A percentile compares a stretch with the other conserved stretches of the same genome.
Evolutionary conservation across 2,113 vertebrate species (phyloP).

Genomic region (Pimephales promelas): DNA sequence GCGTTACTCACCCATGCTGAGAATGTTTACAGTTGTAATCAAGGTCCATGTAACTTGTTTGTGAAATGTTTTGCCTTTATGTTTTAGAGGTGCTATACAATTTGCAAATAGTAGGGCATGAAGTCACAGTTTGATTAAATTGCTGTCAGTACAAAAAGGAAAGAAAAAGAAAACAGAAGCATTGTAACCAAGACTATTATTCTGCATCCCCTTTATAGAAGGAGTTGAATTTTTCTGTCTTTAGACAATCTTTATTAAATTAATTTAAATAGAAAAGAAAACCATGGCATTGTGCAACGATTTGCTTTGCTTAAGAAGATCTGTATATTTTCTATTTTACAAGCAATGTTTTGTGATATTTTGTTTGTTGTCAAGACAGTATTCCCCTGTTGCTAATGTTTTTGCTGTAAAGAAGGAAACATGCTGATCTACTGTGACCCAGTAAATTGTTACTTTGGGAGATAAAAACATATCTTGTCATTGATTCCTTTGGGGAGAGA

Average conservation of each 20-base stretch:
- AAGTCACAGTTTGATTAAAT: slow-evolving; percentile 68
- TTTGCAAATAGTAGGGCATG: slow-evolving; percentile 68
- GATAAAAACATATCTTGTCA: slow-evolving; percentile 31
- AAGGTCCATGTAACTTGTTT: slow-evolving; percentile 76
- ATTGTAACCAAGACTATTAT: slow-evolving; percentile 47
- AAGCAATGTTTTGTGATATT: slow-evolving; percentile 12
- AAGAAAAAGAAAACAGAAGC: slow-evolving; percentile 51
- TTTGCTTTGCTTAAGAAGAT: slow-evolving; percentile 24
- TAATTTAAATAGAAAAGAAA: slow-evolving; percentile 18
- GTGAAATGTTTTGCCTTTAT: slow-evolving; percentile 74
- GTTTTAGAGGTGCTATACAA: slow-evolving; percentile 72
- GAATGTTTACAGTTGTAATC: slow-evolving; percentile 76
- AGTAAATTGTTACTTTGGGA: slow-evolving; percentile 42
- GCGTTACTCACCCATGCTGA: slow-evolving; percentile 73
- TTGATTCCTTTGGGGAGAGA: slow-evolving; percentile 32
- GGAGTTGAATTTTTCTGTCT: not conserved
- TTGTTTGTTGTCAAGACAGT: slow-evolving; percentile 26
- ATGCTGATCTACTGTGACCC: slow-evolving; percentile 35
- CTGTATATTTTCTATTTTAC: slow-evolving; percentile 24
- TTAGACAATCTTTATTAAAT: slow-evolving; percentile 10
- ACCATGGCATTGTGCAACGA: slow-evolving; percentile 14
- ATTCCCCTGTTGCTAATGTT: slow-evolving; percentile 28
- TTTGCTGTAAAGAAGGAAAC: slow-evolving; percentile 18
- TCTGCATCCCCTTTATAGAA: slow-evolving; percentile 32
- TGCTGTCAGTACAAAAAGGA: slow-evolving; percentile 58